Evolutionary conservation across 1,140 invertebrate species (phyloP).

Genomic region (Zaprionus davidi): DNA sequence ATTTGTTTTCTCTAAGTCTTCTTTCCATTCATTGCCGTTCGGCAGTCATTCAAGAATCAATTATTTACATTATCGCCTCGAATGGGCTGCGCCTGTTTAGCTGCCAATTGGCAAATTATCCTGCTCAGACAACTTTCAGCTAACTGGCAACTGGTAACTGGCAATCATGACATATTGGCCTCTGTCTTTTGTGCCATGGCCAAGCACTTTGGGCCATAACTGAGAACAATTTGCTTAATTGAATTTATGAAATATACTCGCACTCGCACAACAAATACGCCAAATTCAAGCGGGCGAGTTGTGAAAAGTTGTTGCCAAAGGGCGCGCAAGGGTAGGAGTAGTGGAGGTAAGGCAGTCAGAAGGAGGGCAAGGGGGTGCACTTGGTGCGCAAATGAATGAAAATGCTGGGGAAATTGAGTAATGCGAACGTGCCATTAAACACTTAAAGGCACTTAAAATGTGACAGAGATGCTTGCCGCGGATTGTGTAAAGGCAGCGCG

Average conservation of each 20-base stretch:
- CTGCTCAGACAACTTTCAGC: conserved; percentile 11
- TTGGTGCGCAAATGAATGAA: conserved; percentile 13
- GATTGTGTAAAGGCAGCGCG: conserved; percentile 7
- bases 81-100: conserved; percentile 3
- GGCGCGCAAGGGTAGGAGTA: too few species aligned
- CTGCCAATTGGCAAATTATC: conserved; percentile 34
- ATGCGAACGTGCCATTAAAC: conserved; percentile 78
- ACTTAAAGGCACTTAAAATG: conserved; percentile 69
- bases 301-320: not conserved
- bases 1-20: not conserved
- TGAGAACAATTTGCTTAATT: conserved; percentile 71
- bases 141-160: conserved; percentile 11
- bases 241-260: conserved; percentile 70
- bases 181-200: conserved; percentile 16
- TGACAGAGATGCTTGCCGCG: conserved; percentile 2
- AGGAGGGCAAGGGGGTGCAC: not conserved
- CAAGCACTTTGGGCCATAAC: conserved; percentile 48
- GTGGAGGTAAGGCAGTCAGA: not conserved
- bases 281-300: conserved; percentile 12
- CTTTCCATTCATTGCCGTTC: not conserved
- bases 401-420: conserved; percentile 61
- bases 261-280: conserved; percentile 4
- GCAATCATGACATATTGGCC: conserved; percentile 48
- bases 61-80: conserved; percentile 11
- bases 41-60: conserved; percentile 14